A percentile compares a stretch with the other conserved stretches of the same genome.
These are phyloP conservation scores for Alaudala cheleensis DNA, from an alignment of 2,113 vertebrate species.

Conservation along the genomic window DNA sequence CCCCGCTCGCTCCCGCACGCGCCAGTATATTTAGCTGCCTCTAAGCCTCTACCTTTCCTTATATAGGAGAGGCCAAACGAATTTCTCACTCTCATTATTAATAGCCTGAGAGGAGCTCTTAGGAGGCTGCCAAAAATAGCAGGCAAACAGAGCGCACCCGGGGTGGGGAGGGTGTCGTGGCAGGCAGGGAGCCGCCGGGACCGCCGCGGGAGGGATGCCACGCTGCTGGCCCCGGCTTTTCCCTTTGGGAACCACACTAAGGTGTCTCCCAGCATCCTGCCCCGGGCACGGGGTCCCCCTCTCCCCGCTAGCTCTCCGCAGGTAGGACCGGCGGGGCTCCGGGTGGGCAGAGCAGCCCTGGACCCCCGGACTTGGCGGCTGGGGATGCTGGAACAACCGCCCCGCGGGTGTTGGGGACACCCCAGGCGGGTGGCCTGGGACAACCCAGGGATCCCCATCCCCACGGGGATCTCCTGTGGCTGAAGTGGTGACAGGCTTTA, in stretches of 20 bases:
- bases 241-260: not conserved
- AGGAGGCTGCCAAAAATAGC: constrained; percentile 72
- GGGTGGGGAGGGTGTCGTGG: constrained; percentile 8
- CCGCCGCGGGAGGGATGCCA: not conserved
- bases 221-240: not conserved
- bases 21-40: constrained; percentile 65
- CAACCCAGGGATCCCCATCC: not conserved
- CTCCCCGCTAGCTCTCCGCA: not conserved
- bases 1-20: constrained; percentile 20
- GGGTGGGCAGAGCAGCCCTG: not conserved
- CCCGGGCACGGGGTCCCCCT: not conserved
- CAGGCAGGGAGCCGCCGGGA: not conserved
- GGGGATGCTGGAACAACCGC: not conserved
- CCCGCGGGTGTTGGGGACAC: not conserved
- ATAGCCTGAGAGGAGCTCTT: constrained; percentile 61
- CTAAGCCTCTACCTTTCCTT: constrained; percentile 72
- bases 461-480: not conserved
- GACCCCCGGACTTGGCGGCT: rapidly evolving
- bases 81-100: constrained; percentile 71
- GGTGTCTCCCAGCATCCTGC: not conserved
- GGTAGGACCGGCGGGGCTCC: not conserved
- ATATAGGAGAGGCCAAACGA: constrained; percentile 75
- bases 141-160: constrained; percentile 54
- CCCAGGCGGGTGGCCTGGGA: rapidly evolving
- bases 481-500: not conserved